Evolutionary conservation across 1,140 invertebrate genomes (phyloP).

Genomic region (Pogonomyrmex barbatus): DNA sequence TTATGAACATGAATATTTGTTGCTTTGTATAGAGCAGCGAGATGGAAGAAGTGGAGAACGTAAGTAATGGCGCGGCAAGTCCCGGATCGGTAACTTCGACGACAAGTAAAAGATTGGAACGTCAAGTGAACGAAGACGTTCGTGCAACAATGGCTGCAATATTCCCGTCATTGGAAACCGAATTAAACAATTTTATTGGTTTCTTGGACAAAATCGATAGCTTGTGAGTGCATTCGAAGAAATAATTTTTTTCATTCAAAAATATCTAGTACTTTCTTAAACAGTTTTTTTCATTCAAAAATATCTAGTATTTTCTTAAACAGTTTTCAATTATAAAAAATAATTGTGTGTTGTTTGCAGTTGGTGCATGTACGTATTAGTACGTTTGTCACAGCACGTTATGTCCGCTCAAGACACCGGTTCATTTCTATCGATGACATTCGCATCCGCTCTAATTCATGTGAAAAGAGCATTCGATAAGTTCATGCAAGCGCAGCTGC

Average conservation of each 20-base stretch:
- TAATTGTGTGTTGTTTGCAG: conserved; percentile 86
- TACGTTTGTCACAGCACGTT: conserved; percentile 95
- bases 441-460: conserved; percentile 94
- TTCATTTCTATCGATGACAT: conserved; percentile 96
- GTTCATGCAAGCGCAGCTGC: conserved; percentile 95
- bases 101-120: conserved; percentile 89
- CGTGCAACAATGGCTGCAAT: conserved; percentile 94
- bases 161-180: conserved; percentile 94
- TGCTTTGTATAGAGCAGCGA: conserved; percentile 74
- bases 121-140: conserved; percentile 92
- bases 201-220: conserved; percentile 95
- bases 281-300: neutral
- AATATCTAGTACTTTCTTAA: neutral
- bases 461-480: conserved; percentile 98
- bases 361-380: conserved; percentile 96
- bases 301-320: neutral
- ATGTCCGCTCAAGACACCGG: conserved; percentile 96
- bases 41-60: conserved; percentile 79
- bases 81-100: conserved; percentile 81
- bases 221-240: conserved; percentile 89
- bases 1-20: neutral
- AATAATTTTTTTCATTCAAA: neutral
- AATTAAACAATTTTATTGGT: conserved; percentile 94
- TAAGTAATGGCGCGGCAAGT: conserved; percentile 79
- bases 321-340: neutral